Base-by-base conservation (phyloP, 2,888 invertebrate species). In the Timandra comae region DNA sequence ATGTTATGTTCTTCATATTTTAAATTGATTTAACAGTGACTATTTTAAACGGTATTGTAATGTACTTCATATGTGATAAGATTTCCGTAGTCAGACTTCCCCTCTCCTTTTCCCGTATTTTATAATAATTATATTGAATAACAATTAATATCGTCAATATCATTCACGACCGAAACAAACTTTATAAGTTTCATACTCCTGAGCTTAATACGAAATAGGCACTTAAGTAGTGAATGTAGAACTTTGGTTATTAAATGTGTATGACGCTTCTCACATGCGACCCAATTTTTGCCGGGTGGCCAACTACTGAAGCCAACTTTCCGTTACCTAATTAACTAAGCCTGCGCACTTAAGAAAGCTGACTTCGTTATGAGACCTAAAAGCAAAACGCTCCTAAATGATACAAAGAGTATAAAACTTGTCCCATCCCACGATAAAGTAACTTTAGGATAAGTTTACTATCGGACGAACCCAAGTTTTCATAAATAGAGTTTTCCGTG, bases 401-500 rank as follows among this genome's bases (percentile, higher is more conserved):
- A 58, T 56, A 59, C 46, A 53, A 46, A 41, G 43, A 25, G 35
- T 42, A 51, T 63, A 56, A 62, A 58, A 58, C 52, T 52, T 54
- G 44, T 38, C 51, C 53, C 56, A 57, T 63, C 49, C 54, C 49
- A 46, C 44, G 51, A 54, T 16, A 16, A n/a, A n/a, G 3, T 16
- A 16, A 16, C 16, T 16, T 16, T 16, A 3, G 16, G 30, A 32
- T 29, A 33, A 38, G 39, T 41, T 36, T 41, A 2, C 20, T 23
- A 37, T 32, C 29, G 35, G 34, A 53, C 49, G 41, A 39, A 40
- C 37, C 29, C 31, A 41, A 52, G 43, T 65, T 71, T 24, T 70
- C 66, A 69, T 69, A 71, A 62, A 62, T 56, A 49, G 50, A 57
- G 62, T 63, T 57, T 68, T 72, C 61, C 68, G 62, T 68, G 67